A percentile compares a stretch with the other conserved stretches of the same genome.
phyloP scores from a whole-genome alignment of 2,113 vertebrate species.

The Chaetodon trifascialis region DNA sequence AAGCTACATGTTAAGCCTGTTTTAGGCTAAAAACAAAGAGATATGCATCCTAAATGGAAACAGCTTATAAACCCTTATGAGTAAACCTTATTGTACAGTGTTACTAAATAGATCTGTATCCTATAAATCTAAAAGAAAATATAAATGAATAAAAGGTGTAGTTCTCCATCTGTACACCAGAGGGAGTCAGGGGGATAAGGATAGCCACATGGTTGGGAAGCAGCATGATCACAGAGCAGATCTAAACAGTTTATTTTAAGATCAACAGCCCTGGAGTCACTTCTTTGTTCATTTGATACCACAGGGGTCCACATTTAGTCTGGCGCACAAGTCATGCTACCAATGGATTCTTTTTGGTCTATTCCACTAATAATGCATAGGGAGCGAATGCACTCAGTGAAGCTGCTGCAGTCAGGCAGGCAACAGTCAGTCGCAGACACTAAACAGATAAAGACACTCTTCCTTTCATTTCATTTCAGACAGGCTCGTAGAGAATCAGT shows the following conservation, averaged over 20 bases:
- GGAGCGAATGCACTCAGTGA: no score
- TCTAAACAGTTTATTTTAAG: background rate
- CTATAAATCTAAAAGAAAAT: background rate
- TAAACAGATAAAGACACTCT: no score
- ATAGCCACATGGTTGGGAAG: background rate
- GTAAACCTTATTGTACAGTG: background rate
- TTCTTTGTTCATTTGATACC: background rate
- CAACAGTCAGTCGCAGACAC: no score
- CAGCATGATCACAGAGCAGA: background rate
- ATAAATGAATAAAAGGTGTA: background rate
- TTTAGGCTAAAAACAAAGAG: background rate
- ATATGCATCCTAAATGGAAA: background rate
- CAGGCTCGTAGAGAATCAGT: background rate
- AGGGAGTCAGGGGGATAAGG: background rate
- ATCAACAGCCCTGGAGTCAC: background rate
- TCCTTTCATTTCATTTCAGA: background rate
- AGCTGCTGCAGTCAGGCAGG: no score
- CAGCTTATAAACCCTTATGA: background rate
- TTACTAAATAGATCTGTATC: background rate
- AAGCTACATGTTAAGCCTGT: background rate
- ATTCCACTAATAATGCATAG: no score
- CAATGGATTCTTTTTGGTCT: no score
- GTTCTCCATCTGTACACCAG: conserved; percentile 12
- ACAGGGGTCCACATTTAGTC: no score
- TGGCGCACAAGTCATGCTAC: no score